Percentiles rank a stretch among this genome's conserved stretches.
Evolutionary conservation across 92 coral and sea anemone species (phyloP).

Genomic region (Siderastrea radians): DNA sequence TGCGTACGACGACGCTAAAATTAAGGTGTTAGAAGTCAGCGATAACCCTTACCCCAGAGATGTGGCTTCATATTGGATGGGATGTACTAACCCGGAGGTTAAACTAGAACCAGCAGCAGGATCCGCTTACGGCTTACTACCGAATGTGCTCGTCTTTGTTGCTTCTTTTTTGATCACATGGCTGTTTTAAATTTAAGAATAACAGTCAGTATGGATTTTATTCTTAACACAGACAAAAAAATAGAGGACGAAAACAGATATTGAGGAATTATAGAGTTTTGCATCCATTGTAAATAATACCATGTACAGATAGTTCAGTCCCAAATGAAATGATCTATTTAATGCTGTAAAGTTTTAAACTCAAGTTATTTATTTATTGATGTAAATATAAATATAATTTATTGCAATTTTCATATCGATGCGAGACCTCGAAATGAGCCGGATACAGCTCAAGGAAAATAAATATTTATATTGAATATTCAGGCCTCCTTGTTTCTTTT

Average conservation of each 20-base stretch:
- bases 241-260: not conserved
- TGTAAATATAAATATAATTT: not conserved
- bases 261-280: no score
- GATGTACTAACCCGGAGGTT: conserved; percentile 37
- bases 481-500: no score
- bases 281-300: not conserved
- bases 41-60: conserved; percentile 67
- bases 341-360: not conserved
- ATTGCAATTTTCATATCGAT: not conserved
- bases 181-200: conserved; percentile 1
- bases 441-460: not conserved
- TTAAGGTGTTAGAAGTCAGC: conserved; percentile 25
- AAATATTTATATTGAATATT: not conserved
- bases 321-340: conserved; percentile 8
- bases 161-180: conserved; percentile 13
- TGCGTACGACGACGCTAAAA: conserved; percentile 62
- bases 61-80: conserved; percentile 77
- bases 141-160: conserved; percentile 24
- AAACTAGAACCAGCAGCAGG: not conserved
- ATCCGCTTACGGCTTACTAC: conserved; percentile 11
- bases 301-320: conserved; percentile 21
- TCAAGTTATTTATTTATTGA: conserved; percentile 25
- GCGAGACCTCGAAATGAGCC: not conserved
- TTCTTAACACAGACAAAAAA: not conserved
- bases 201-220: not conserved